Base-by-base conservation (phyloP, 1,140 invertebrate species). In the Acromyrmex heyeri region DNA sequence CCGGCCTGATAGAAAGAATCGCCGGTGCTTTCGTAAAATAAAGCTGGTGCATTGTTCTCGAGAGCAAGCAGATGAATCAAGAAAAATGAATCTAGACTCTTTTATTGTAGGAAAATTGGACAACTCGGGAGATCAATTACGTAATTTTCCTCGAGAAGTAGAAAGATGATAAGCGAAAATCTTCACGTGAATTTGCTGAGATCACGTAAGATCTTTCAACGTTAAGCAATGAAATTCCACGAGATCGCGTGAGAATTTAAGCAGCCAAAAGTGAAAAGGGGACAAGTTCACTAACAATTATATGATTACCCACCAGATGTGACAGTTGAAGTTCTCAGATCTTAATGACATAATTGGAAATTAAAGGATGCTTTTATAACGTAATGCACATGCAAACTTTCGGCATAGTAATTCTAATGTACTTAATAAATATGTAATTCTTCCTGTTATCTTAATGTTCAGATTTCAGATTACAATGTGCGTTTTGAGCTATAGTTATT, bases 71-170 rank as follows among this genome's bases (percentile, higher is more conserved):
- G 21, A 67, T 70, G 78, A 59, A 70, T 70, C 79, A 83, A 62
- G 69, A 50, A 38, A 30, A 38, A 81, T 70, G 77, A 81, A 81
- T 81, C 77, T 55, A 38, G 69, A 83, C 57, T 82, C 67, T 75
- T 75, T 61, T 83, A 83, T 83, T 73, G 59, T 57, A 55, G 69
- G 18, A 73, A 61, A 83, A 73, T 83, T 83, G 69, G 69, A 62
- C 69, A 83, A 73, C 79, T 83, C 24, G 48, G 79, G 14, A 61
- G 79, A 83, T 83, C 79, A 83, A 75, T 83, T 83, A 83, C 57
- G 69, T 83, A 62, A 83, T 83, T 75, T 59, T 50, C 38, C 38
- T 61, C 79, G 14, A 18, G 53, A 75, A n/a, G 57, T 48, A 27
- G 27, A 50, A 50, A 34, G 69, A 61, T 83, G 79, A 75, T 62